Base-by-base conservation (phyloP, 2,888 invertebrate genomes). In the Leucoma salicis region DNA sequence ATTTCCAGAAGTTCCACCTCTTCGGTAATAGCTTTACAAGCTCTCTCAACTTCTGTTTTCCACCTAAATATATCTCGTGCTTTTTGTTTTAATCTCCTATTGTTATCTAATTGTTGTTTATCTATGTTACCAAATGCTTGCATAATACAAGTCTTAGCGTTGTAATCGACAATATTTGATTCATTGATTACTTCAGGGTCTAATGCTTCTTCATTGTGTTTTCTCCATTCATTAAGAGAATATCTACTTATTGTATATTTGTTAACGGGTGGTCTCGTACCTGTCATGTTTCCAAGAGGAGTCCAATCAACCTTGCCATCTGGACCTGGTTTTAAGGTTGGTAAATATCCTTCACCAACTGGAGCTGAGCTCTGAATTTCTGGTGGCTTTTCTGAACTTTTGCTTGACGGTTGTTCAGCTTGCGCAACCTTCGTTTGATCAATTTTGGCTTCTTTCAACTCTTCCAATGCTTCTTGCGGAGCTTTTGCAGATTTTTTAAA, bases 261-360 rank as follows among this genome's bases (percentile, higher is more conserved):
- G 78, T 94, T 94, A 7, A 94, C 95, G 0, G 91, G 90, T 0
- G 95, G 95, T 49, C 95, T 88, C 0, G 95, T 93, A 2, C 95
- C 95, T 0, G 95, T 95, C 64, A 95, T 84, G 0, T 90, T 92
- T 0, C 91, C 92, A 41, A 93, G 80, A 0, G 95, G 93, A 24
- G 93, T 93, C 93, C 94, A 95, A 70, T 94, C 94, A 0, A 94
- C 92, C 53, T 92, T 92, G 1, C 95, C 95, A 1, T 94, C 93
- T 2, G 92, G 92, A 85, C 94, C 95, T 6, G 94, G 94, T 53
- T 70, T 82, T 13, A 88, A 57, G 27, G 70, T 66, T 0, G 82
- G 76, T 0, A 86, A 65, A 48, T 82, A 62, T 41, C 77, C 73
- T 40, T 67, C 52, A 70, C 57, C 66, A 4, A 63, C 47, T 2